Evolutionary conservation across 2,888 invertebrate species (phyloP).

Genomic region (Tiliacea citrago): DNA sequence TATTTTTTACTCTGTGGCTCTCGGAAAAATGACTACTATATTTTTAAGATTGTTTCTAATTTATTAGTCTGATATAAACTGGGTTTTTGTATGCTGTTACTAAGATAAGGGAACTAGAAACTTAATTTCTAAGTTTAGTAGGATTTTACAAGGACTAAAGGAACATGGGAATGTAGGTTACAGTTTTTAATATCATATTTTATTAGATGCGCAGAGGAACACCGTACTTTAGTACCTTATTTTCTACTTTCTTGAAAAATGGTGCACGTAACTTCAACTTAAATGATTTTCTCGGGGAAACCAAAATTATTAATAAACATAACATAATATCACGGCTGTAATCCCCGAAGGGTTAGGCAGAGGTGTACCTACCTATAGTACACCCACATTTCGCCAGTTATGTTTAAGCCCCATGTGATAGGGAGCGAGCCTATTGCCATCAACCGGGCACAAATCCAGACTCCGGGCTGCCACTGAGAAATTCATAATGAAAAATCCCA

Average conservation of each 20-base stretch:
- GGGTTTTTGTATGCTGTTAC: conserved; percentile 21
- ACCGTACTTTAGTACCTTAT: neutral
- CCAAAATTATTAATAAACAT: neutral
- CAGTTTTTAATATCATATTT: conserved; percentile 30
- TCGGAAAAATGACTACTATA: conserved; percentile 18
- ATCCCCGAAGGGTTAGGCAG: no score
- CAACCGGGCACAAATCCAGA: no score
- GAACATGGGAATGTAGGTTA: conserved; percentile 7
- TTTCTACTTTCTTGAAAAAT: neutral
- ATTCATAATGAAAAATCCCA: no score
- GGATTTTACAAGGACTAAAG: conserved; percentile 25
- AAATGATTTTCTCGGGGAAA: neutral
- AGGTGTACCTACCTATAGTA: no score
- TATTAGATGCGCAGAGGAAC: neutral
- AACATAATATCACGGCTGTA: no score
- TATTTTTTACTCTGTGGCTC: neutral
- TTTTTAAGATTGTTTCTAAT: conserved; percentile 39
- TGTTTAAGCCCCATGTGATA: no score
- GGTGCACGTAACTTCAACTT: neutral
- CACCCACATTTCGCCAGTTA: no score
- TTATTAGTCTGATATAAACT: conserved; percentile 28
- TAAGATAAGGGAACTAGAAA: conserved; percentile 39
- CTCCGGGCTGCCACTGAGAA: no score
- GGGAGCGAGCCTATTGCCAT: no score
- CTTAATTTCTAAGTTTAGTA: conserved; percentile 23